These are phyloP conservation scores for Pristionchus mayeri DNA, from an alignment of 2,888 invertebrate genomes.

Conservation along the genomic window DNA sequence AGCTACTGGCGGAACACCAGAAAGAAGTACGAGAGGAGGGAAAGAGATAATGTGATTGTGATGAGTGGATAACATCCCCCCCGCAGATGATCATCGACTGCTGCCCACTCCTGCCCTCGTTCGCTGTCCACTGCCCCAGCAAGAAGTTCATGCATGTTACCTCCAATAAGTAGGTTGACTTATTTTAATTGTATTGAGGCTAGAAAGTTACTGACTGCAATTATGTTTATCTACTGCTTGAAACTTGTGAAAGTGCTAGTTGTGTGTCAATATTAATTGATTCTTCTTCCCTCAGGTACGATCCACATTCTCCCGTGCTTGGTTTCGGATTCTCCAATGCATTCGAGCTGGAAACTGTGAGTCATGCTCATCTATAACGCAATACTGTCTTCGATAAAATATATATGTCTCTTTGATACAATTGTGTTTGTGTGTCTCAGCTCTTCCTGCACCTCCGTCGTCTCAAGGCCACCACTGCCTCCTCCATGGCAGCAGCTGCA, in stretches of 20 bases:
- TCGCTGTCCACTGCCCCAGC: conserved; percentile 48
- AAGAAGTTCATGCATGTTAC: conserved; percentile 50
- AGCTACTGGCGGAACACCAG: conserved; percentile 38
- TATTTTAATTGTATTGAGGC: neutral
- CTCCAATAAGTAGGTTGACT: conserved; percentile 27
- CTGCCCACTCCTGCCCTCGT: conserved; percentile 45
- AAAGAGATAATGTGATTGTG: neutral
- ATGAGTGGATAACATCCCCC: neutral
- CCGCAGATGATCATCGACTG: conserved; percentile 39
- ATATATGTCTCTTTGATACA: no score
- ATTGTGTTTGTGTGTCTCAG: no score
- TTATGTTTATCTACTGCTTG: neutral
- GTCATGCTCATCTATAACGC: neutral
- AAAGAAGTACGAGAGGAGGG: neutral
- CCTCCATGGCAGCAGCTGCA: conserved; percentile 29
- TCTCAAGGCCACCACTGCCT: conserved; percentile 35
- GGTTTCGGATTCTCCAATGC: conserved; percentile 48
- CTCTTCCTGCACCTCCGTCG: conserved; percentile 45
- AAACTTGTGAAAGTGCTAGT: neutral
- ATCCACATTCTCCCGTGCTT: conserved; percentile 43
- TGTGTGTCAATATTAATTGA: neutral
- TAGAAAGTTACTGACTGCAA: no score
- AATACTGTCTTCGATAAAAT: no score
- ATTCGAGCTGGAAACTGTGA: conserved; percentile 43
- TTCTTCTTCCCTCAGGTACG: conserved; percentile 39